phyloP scores from a whole-genome alignment of 2,797 vertebrate genomes.

The Dryobates pubescens region DNA sequence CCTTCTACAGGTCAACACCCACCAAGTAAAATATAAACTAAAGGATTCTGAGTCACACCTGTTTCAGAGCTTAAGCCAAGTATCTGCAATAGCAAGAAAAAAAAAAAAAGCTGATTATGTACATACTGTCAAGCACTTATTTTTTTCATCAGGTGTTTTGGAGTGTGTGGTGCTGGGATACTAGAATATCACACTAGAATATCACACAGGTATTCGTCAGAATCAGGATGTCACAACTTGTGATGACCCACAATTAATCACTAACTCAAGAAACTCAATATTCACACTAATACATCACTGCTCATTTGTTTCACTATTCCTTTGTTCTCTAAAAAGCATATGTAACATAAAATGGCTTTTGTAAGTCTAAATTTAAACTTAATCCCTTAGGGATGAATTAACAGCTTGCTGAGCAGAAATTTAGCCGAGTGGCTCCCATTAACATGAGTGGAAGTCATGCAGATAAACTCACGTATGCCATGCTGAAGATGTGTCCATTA shows the following conservation, averaged over 20 bases:
- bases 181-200: not conserved
- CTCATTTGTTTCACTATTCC: slow-evolving; percentile 21
- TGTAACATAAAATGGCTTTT: slow-evolving; percentile 45
- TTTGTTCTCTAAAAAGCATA: not conserved
- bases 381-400: slow-evolving; percentile 42
- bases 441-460: slow-evolving; percentile 37
- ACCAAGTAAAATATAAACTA: not conserved
- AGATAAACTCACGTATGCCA: slow-evolving; percentile 47
- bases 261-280: not conserved
- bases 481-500: slow-evolving; percentile 41
- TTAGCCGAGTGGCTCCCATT: slow-evolving; percentile 36
- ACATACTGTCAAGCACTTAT: not conserved
- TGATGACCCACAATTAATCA: not conserved
- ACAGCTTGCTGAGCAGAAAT: slow-evolving; percentile 36
- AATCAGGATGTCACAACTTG: not conserved
- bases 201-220: not conserved
- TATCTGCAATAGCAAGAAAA: not conserved
- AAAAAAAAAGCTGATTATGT: not conserved
- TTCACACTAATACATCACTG: not conserved
- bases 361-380: slow-evolving; percentile 60
- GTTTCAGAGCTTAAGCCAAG: not conserved
- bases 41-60: not conserved
- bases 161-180: not conserved
- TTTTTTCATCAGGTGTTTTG: not conserved
- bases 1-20: too few species aligned